These are phyloP conservation scores for Musca vetustissima DNA, from an alignment of 1,140 invertebrate genomes.

Conservation along the genomic window DNA sequence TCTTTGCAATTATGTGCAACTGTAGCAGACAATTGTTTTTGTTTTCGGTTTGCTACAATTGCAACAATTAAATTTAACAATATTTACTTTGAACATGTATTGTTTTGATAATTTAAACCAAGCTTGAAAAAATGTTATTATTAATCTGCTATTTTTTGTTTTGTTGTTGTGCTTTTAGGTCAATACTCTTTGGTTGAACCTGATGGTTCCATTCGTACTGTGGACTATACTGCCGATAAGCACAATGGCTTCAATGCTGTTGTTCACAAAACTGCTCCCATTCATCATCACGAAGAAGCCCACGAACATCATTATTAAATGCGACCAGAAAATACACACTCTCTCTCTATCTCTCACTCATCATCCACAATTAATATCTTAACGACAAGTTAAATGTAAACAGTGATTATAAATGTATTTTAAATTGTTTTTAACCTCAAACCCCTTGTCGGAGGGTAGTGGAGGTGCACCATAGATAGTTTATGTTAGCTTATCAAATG, in stretches of 20 bases:
- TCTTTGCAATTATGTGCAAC: too few species aligned
- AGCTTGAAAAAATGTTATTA: constrained; percentile 5
- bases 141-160: neutral
- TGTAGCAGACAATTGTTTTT: neutral
- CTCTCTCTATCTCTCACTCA: too few species aligned
- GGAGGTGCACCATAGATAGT: neutral
- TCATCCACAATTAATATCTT: too few species aligned
- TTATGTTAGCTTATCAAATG: neutral
- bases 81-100: neutral
- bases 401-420: too few species aligned
- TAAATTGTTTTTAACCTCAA: too few species aligned
- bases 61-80: constrained; percentile 14
- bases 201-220: constrained; percentile 60
- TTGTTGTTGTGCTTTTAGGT: constrained; percentile 26
- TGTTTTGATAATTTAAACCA: constrained; percentile 1
- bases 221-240: constrained; percentile 59
- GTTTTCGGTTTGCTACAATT: neutral
- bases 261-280: constrained; percentile 65
- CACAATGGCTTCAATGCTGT: constrained; percentile 64
- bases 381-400: too few species aligned
- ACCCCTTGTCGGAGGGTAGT: neutral
- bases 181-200: constrained; percentile 60
- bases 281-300: constrained; percentile 53
- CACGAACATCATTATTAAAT: constrained; percentile 38
- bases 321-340: neutral